Base-by-base conservation (phyloP, 1,140 invertebrate genomes). In the Pygmarrhopalites habei region DNA sequence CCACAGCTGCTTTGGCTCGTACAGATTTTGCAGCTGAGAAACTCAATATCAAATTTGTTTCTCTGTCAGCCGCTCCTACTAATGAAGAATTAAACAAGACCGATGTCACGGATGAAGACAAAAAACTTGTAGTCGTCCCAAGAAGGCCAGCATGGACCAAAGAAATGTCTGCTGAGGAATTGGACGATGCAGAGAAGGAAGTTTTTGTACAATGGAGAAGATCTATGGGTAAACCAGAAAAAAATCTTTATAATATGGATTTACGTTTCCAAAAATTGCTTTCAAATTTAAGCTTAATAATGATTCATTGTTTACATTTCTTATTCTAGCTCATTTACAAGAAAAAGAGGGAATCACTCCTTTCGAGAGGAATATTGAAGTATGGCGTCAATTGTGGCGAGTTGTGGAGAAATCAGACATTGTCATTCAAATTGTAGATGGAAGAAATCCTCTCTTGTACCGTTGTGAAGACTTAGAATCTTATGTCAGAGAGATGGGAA, bases 351-450 rank as follows among this genome's bases (percentile, higher is more conserved):
- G 84, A 12, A 75, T 98, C 3, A 99, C 96, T 2, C 97, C 96
- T 0, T 99, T 95, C 79, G 97, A 99, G 74, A 90, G 93, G 70
- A 99, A 99, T 78, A 77, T 99, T 19, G 95, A 99, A 75, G 91
- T 98, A 66, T 99, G 97, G 97, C 82, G 95, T 44, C 96, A 99
- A 76, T 76, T 99, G 5, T 99, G 97, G 97, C 82, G 96, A 70
- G 96, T 99, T 1, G 82, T 99, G 19, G 97, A 99, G 75, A 86
- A 90, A 71, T 84, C 82, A 74, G 92, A 99, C 79, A 82, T 99
- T 46, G 79, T 99, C 29, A 84, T 98, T 14, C 92, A 98, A 75
- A 93, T 99, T 71, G 86, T 99, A 0, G 97, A 99, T 81, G 94
- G 92, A 1, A 81, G 97, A 70, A 98, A 99, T 82, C 96, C 96